phyloP scores from a whole-genome alignment of 2,113 vertebrate genomes.

The Anoplopoma fimbria region DNA sequence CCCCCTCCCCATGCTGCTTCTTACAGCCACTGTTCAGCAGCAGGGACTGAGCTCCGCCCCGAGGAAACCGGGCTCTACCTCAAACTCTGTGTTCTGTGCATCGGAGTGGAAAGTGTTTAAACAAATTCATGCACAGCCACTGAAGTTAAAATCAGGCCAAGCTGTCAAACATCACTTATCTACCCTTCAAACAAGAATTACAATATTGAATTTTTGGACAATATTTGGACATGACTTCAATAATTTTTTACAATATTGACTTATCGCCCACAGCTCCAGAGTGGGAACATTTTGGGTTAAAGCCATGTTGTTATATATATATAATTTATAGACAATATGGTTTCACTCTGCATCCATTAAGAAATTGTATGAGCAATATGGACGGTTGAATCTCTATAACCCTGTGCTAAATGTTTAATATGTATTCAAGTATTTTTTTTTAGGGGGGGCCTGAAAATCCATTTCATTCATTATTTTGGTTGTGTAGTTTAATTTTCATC shows the following conservation, averaged over 20 bases:
- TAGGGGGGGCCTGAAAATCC: not conserved
- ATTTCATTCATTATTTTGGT: not conserved
- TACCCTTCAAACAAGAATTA: not conserved
- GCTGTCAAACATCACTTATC: constrained; percentile 38
- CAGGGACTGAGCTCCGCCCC: constrained; percentile 33
- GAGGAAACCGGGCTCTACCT: constrained; percentile 43
- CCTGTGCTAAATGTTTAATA: not conserved
- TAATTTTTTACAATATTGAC: not conserved
- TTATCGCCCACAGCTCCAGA: not conserved
- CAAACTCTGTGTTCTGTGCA: constrained; percentile 32
- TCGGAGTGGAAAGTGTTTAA: constrained; percentile 6
- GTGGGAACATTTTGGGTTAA: not conserved
- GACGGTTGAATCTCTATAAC: not conserved
- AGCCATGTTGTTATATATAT: not conserved
- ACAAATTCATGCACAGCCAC: not conserved
- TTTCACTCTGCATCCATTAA: not conserved
- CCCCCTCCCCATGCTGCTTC: constrained; percentile 50
- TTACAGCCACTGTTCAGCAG: constrained; percentile 28
- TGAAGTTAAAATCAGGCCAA: constrained; percentile 9
- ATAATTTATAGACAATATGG: not conserved
- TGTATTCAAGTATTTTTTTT: not conserved
- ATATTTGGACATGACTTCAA: not conserved
- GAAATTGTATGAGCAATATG: not conserved
- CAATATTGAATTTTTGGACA: not conserved
- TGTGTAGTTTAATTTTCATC: not conserved